Conservation (phyloP, 2,797 vertebrate species). For the Gobio occitaniae region DNA sequence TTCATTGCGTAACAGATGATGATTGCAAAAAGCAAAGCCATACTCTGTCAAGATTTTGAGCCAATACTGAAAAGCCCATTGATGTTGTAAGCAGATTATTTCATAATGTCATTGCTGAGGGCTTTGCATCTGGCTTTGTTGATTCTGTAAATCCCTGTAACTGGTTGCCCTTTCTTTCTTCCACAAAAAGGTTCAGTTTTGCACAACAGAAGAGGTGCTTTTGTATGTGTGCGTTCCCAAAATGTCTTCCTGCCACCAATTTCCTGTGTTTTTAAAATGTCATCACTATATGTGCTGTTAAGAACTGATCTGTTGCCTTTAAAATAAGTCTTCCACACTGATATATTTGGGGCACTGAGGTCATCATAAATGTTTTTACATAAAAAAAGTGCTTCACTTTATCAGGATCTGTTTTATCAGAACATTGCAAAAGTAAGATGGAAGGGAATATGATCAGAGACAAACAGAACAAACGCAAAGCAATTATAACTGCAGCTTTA, state of each 20-base stretch:
- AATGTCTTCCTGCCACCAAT: not conserved
- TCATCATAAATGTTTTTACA: not conserved
- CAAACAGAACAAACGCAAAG: not conserved
- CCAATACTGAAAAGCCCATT: not conserved
- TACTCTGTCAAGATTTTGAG: not conserved
- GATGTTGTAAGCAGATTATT: slow-evolving; percentile 22
- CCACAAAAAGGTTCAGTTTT: not conserved
- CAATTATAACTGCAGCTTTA: slow-evolving; percentile 2
- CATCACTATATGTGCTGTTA: not conserved
- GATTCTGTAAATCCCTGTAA: not conserved
- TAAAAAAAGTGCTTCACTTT: not conserved
- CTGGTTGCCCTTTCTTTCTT: not conserved
- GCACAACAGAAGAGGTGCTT: slow-evolving; percentile 5
- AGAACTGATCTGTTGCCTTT: not conserved
- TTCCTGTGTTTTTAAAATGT: slow-evolving; percentile 4
- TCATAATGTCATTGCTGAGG: not conserved
- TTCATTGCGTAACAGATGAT: not conserved
- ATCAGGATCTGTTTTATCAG: not conserved
- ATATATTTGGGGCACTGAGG: not conserved
- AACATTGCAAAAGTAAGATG: not conserved
- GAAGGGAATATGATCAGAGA: not conserved
- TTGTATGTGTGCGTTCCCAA: not conserved
- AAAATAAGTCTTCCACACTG: not conserved
- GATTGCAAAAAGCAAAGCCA: slow-evolving; percentile 24
- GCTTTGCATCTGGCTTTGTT: slow-evolving; percentile 3